phyloP scores from a whole-genome alignment of 2,113 vertebrate genomes.

The Hystrix brachyura region DNA sequence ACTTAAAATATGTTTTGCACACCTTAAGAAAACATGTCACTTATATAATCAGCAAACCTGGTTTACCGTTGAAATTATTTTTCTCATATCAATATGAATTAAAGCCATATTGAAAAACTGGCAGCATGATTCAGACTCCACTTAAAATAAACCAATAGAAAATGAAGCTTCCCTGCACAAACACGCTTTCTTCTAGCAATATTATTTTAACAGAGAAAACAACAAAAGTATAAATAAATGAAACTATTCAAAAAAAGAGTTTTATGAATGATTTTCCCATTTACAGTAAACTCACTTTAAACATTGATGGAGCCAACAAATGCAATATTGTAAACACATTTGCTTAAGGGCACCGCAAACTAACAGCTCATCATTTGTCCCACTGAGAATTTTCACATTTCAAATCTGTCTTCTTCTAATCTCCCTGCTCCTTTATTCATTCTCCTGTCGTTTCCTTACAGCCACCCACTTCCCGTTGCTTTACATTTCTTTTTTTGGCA shows the following conservation, averaged over 20 bases:
- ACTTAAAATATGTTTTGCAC: background rate
- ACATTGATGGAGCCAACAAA: background rate
- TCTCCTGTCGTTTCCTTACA: background rate
- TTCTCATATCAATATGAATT: conserved; percentile 30
- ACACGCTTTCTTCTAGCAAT: conserved; percentile 44
- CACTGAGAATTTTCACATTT: conserved; percentile 3
- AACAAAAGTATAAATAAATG: conserved; percentile 60
- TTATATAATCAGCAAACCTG: background rate
- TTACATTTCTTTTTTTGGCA: background rate
- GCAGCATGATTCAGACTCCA: conserved; percentile 34
- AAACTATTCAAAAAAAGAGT: background rate
- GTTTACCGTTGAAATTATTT: background rate
- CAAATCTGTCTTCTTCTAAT: background rate
- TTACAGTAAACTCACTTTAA: conserved; percentile 64
- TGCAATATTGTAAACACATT: conserved; percentile 54
- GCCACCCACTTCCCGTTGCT: background rate
- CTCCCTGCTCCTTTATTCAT: background rate
- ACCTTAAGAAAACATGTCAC: background rate
- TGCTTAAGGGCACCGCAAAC: background rate
- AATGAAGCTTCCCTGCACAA: background rate
- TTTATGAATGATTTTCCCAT: conserved; percentile 48
- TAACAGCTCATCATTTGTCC: background rate
- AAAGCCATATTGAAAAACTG: conserved; percentile 22
- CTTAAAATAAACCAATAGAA: conserved; percentile 60
- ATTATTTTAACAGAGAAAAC: background rate